phyloP scores from a whole-genome alignment of 2,888 invertebrate genomes.

The Entomobrya proxima region DNA sequence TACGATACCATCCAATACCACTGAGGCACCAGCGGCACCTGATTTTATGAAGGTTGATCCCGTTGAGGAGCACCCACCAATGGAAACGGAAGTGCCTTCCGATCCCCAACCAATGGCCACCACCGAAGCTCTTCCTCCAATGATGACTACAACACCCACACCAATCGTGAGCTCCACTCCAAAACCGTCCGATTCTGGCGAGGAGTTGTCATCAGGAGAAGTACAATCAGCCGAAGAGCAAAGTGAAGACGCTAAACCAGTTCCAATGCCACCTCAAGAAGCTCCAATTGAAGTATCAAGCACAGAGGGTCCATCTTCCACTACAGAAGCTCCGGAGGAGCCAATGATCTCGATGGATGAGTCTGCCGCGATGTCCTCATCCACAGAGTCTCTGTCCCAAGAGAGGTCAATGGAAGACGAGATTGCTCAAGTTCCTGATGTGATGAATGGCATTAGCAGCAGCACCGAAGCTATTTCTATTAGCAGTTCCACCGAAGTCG shows the following conservation, averaged over 20 bases:
- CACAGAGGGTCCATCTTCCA: background rate
- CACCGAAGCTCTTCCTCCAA: background rate
- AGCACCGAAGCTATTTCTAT: background rate
- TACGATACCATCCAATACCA: background rate
- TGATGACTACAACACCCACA: background rate
- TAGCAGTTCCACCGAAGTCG: background rate
- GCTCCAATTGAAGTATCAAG: background rate
- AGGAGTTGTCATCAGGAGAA: background rate
- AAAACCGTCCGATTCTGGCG: background rate
- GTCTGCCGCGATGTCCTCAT: background rate
- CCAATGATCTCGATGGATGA: background rate
- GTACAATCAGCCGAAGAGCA: background rate
- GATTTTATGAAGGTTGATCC: slow-evolving; percentile 18
- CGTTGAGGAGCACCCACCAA: slow-evolving; percentile 20
- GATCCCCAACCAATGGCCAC: background rate
- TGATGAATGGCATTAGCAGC: background rate
- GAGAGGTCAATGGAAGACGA: background rate
- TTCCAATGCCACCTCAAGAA: slow-evolving; percentile 3
- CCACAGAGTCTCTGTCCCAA: background rate
- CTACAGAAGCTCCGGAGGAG: background rate
- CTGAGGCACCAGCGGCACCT: background rate
- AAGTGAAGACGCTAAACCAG: background rate
- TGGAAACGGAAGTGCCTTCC: background rate
- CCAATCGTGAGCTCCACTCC: background rate
- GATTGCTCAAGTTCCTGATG: background rate